These are phyloP conservation scores for Echinarachnius parma DNA, from an alignment of 53 echinoderm and acorn worm genomes.

Conservation along the genomic window DNA sequence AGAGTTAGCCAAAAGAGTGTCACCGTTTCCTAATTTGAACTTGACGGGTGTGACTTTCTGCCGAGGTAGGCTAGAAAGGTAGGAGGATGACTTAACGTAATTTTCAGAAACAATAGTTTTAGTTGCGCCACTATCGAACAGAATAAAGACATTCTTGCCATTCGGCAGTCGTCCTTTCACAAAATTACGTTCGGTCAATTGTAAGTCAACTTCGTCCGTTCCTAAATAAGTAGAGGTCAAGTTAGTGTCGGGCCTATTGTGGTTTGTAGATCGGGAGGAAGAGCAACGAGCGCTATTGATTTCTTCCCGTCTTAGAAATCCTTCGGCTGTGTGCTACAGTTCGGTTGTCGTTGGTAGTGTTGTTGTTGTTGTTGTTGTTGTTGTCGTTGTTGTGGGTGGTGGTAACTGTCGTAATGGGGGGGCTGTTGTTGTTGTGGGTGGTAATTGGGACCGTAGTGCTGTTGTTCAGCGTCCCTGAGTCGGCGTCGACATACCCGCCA, in stretches of 20 bases:
- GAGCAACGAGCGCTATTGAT: too few species aligned
- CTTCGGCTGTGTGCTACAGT: too few species aligned
- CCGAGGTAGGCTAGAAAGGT: neutral
- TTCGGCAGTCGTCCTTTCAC: slow-evolving; percentile 12
- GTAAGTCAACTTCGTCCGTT: too few species aligned
- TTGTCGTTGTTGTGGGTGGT: too few species aligned
- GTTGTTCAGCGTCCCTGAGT: too few species aligned
- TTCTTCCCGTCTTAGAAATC: too few species aligned
- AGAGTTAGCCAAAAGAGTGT: neutral
- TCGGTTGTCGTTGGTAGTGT: too few species aligned
- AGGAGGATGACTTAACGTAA: slow-evolving; percentile 4
- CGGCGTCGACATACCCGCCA: too few species aligned
- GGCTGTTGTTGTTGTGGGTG: too few species aligned
- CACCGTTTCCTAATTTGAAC: slow-evolving; percentile 24
- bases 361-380: too few species aligned
- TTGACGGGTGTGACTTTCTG: neutral
- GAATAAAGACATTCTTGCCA: slow-evolving; percentile 29
- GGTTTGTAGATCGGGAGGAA: neutral
- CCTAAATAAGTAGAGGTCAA: slow-evolving; percentile 21
- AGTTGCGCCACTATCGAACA: slow-evolving; percentile 54
- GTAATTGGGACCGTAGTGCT: too few species aligned
- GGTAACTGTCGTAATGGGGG: too few species aligned
- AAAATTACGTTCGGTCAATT: slow-evolving; percentile 11
- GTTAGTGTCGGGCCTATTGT: neutral
- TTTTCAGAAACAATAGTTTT: slow-evolving; percentile 7